Percentiles rank a stretch among this genome's conserved stretches.
Evolutionary conservation across 1,140 invertebrate genomes (phyloP).

Genomic region (Mizuhopecten yessoensis): DNA sequence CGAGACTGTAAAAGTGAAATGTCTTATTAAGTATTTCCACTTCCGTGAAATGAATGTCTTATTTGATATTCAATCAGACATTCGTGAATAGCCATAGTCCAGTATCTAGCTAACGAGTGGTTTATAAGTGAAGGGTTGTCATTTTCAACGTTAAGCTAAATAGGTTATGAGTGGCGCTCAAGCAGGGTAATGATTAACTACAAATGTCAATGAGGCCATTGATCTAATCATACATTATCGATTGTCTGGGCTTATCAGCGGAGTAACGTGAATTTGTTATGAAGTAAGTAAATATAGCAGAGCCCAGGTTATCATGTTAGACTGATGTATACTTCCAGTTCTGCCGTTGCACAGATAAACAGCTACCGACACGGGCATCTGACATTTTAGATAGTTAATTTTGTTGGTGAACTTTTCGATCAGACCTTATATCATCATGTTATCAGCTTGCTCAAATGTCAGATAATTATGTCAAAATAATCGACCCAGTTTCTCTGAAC

Average conservation of each 20-base stretch:
- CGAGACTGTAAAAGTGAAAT: too few species aligned
- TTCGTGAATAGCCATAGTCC: too few species aligned
- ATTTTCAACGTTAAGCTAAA: too few species aligned
- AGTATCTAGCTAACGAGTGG: too few species aligned
- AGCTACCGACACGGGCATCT: neutral
- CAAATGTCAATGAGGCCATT: neutral
- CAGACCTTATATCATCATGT: constrained; percentile 1
- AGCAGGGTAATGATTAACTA: neutral
- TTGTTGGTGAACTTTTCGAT: neutral
- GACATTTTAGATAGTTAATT: neutral
- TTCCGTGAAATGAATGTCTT: too few species aligned
- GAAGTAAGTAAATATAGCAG: neutral
- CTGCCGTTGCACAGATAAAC: neutral
- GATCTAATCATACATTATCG: neutral
- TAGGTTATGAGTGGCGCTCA: too few species aligned
- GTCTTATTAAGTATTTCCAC: too few species aligned
- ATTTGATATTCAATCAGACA: too few species aligned
- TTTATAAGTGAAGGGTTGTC: too few species aligned
- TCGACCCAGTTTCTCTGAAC: neutral
- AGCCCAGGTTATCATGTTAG: neutral
- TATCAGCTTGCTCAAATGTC: constrained; percentile 9
- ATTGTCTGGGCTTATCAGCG: neutral
- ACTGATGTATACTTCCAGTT: neutral
- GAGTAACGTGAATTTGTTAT: neutral
- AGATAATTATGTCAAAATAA: constrained; percentile 5